Conservation (phyloP, 2,888 invertebrate species). For the Macaria notata region DNA sequence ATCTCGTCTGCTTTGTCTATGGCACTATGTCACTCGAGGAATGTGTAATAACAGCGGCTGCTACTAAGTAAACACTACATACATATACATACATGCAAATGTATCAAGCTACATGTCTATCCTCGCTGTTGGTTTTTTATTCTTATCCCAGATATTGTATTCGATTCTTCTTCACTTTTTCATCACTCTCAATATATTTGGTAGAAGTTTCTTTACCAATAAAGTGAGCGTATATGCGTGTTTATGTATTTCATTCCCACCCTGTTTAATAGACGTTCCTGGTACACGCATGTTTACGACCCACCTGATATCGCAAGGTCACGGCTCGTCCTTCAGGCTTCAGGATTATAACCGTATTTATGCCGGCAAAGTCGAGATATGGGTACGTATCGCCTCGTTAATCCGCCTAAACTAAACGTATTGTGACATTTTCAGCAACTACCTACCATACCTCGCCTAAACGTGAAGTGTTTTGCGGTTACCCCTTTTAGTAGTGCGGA, state of each 20-base stretch:
- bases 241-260: constrained; percentile 22
- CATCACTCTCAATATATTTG: too few species aligned
- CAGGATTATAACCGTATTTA: constrained; percentile 9
- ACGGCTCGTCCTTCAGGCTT: constrained; percentile 18
- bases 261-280: constrained; percentile 25
- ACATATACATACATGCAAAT: not conserved
- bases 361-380: constrained; percentile 5
- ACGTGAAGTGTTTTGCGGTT: constrained; percentile 19
- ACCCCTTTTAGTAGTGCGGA: constrained; percentile 18
- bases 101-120: constrained; percentile 13
- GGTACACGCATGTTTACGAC: constrained; percentile 25
- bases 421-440: constrained; percentile 17
- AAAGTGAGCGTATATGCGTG: constrained; percentile 17
- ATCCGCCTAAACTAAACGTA: constrained; percentile 14
- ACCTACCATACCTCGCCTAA: constrained; percentile 4
- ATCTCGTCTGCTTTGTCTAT: constrained; percentile 45
- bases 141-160: too few species aligned
- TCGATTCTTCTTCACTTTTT: too few species aligned
- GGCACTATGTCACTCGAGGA: constrained; percentile 43
- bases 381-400: constrained; percentile 15
- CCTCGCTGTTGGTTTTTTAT: not conserved
- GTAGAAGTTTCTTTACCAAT: not conserved
- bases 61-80: constrained; percentile 18
- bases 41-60: constrained; percentile 46
- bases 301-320: constrained; percentile 27